Evolutionary conservation across 92 coral and sea anemone species (phyloP), one percentile per base, ranked within the genome.

Genomic region (Pocillopora meandrina): DNA sequence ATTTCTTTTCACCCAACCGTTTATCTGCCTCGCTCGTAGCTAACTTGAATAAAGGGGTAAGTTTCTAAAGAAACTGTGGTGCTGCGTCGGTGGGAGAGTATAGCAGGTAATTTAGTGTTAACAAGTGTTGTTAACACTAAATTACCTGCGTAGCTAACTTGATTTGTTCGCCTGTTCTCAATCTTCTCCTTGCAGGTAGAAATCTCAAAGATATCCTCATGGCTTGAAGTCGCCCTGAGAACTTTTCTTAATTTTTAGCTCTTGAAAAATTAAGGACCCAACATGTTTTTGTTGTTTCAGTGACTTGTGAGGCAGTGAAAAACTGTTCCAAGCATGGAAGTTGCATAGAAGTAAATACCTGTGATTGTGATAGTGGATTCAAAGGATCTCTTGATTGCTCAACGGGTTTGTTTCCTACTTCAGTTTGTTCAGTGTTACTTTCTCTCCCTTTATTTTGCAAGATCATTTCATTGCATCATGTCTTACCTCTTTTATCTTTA

Each of bases 301-400:
- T 80, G 18, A 83, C 94, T 10, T 93, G 96, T 61, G 81, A 83
- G 17, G 87, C 73, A 47, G 89, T 85, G 18, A 90, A 87, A 20
- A 90, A 93, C 80, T 93, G 96, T 72, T 93, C 94, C 16, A 82
- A 81, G 13, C 86, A 60, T 21, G 96, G 96, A 12, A 73, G 21
- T 9, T 93, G 96, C 82, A 81, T 79, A 19, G 83, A 58, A 20
- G 88, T 84, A 63, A 79, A 89, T 49, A 76, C 77, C 16, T 93
- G 96, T 49, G 87, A 75, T 20, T 93, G 96, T 66, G 70, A 85
- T 7, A 70, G 78, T 47, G 87, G 91, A 62, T 86, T 60, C 56
- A 74, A 90, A 68, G 96, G 96, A 20, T 80, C 84, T 11, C 60
- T 56, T 7, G 94, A 91, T 77, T 93, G 96, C 80, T 82, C 77